Percentiles rank a stretch among this genome's conserved stretches.
phyloP scores from a whole-genome alignment of 2,888 invertebrate species.

The Anticlea derivata region DNA sequence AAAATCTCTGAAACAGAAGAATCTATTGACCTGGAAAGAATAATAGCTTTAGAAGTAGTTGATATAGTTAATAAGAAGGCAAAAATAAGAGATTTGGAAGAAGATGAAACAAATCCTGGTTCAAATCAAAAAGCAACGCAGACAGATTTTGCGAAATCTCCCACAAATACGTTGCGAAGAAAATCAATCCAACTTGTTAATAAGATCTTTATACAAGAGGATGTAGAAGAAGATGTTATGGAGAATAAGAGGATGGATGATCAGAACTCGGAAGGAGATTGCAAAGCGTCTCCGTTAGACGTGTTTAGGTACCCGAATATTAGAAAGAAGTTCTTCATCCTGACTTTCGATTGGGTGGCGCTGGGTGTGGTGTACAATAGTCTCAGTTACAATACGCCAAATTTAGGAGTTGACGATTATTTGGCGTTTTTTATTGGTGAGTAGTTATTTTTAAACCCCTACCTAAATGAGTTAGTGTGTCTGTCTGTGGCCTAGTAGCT shows the following conservation, averaged over 20 bases:
- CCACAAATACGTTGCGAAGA: slow-evolving; percentile 59
- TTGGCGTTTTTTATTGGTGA: slow-evolving; percentile 87
- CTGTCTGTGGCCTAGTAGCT: no score
- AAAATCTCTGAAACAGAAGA: slow-evolving; percentile 55
- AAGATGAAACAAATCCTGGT: slow-evolving; percentile 40
- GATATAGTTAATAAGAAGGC: slow-evolving; percentile 62
- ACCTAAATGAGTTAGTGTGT: not conserved
- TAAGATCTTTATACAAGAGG: slow-evolving; percentile 62
- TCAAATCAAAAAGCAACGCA: slow-evolving; percentile 56
- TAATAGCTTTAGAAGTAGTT: slow-evolving; percentile 61
- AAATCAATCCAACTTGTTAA: slow-evolving; percentile 67
- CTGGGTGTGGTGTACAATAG: slow-evolving; percentile 88
- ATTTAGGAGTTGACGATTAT: slow-evolving; percentile 87
- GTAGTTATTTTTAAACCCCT: slow-evolving; percentile 29
- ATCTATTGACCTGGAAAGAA: slow-evolving; percentile 55
- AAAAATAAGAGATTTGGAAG: slow-evolving; percentile 45
- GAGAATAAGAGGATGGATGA: slow-evolving; percentile 73
- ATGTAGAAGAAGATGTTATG: slow-evolving; percentile 53
- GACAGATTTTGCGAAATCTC: slow-evolving; percentile 57
- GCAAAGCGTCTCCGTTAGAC: slow-evolving; percentile 85
- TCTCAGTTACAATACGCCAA: slow-evolving; percentile 86
- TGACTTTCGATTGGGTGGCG: slow-evolving; percentile 87
- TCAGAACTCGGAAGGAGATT: slow-evolving; percentile 73
- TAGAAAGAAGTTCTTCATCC: slow-evolving; percentile 85
- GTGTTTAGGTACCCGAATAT: slow-evolving; percentile 86